These are phyloP conservation scores for Phalacrocorax carbo DNA, from an alignment of 2,113 vertebrate species.

Conservation along the genomic window DNA sequence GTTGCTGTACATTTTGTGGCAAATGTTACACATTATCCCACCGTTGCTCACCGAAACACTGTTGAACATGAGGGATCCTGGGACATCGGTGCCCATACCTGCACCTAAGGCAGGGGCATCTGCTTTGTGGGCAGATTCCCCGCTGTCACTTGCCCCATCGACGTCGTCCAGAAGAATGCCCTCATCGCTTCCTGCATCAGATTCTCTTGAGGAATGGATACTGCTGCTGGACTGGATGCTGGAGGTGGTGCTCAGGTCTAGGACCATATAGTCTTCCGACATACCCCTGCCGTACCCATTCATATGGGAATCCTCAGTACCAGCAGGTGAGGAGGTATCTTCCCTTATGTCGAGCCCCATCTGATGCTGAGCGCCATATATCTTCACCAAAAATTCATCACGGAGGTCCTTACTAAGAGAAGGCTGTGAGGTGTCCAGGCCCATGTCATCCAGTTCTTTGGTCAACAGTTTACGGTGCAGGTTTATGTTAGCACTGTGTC, in stretches of 20 bases:
- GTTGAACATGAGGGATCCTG: slow-evolving; percentile 83
- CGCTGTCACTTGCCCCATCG: slow-evolving; percentile 92
- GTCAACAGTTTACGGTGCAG: slow-evolving; percentile 99
- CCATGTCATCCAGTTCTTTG: slow-evolving; percentile 99
- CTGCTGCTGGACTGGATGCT: slow-evolving; percentile 96
- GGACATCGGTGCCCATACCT: slow-evolving; percentile 73
- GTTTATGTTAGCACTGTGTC: slow-evolving; percentile 99
- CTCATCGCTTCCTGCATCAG: slow-evolving; percentile 95
- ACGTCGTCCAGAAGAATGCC: slow-evolving; percentile 95
- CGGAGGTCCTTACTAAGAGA: slow-evolving; percentile 94
- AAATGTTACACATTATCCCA: slow-evolving; percentile 97
- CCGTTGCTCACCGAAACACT: slow-evolving; percentile 82
- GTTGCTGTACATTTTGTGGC: slow-evolving; percentile 99
- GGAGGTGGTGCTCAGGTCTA: slow-evolving; percentile 96
- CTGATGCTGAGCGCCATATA: slow-evolving; percentile 90
- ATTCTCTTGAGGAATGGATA: slow-evolving; percentile 93
- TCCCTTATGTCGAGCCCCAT: slow-evolving; percentile 87
- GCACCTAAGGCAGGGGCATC: slow-evolving; percentile 72
- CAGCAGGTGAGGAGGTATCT: slow-evolving; percentile 83
- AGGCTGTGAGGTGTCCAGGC: slow-evolving; percentile 93
- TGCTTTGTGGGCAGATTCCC: slow-evolving; percentile 82
- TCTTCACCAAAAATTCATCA: slow-evolving; percentile 94
- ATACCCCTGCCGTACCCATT: slow-evolving; percentile 88
- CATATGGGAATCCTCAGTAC: slow-evolving; percentile 87
- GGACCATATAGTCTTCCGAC: slow-evolving; percentile 93